These are phyloP conservation scores for Ptiloglossa arizonensis DNA, from an alignment of 1,140 invertebrate genomes.

Conservation along the genomic window DNA sequence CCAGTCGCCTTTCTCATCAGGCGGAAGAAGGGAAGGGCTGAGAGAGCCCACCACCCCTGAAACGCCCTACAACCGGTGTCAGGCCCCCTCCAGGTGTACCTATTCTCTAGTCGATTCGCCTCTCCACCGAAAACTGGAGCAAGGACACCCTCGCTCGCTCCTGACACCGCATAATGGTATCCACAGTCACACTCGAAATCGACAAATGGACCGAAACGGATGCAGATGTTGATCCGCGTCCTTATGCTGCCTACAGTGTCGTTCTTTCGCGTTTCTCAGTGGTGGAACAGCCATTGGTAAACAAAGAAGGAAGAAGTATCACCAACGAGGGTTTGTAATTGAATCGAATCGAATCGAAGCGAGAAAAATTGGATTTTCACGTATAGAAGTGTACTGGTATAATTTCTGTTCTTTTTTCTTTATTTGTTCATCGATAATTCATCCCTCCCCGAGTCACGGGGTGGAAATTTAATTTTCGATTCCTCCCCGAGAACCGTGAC, in stretches of 20 bases:
- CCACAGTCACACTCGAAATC: conserved; percentile 42
- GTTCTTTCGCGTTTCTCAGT: not conserved
- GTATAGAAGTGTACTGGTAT: not conserved
- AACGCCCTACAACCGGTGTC: conserved; percentile 49
- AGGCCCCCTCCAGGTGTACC: conserved; percentile 31
- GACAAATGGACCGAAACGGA: conserved; percentile 66
- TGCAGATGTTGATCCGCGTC: conserved; percentile 61
- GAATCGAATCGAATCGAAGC: conserved; percentile 1
- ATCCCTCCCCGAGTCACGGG: not conserved
- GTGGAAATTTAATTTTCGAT: conserved; percentile 27
- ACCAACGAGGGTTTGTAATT: conserved; percentile 17
- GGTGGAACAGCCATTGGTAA: too few species aligned
- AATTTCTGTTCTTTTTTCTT: conserved; percentile 10
- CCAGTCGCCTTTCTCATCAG: not conserved
- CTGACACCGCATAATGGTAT: conserved; percentile 43
- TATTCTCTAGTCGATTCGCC: conserved; percentile 30
- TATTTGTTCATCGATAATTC: not conserved
- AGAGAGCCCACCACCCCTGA: conserved; percentile 60
- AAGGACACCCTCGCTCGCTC: conserved; percentile 68
- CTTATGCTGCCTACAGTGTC: conserved; percentile 11
- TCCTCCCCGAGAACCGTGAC: not conserved
- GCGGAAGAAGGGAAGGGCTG: not conserved
- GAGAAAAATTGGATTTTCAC: conserved; percentile 7
- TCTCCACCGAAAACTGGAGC: conserved; percentile 65
- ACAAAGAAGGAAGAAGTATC: too few species aligned